phyloP scores from a whole-genome alignment of 2,113 vertebrate genomes.

The Spheniscus mendiculus region DNA sequence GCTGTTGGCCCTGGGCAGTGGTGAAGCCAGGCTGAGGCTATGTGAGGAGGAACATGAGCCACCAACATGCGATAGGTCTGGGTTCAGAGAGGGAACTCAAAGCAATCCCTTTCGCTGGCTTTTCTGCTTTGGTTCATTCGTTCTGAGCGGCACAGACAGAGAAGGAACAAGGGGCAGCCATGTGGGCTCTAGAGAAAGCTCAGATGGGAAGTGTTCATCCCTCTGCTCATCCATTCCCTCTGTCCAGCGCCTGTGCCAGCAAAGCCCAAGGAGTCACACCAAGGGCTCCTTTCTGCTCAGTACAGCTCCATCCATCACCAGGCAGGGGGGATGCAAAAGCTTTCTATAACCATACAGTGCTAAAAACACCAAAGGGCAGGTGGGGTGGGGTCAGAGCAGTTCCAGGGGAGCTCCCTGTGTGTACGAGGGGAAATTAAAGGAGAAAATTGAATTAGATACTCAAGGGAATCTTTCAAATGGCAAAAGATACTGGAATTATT shows the following conservation, averaged over 20 bases:
- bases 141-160: background rate
- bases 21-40: background rate
- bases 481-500: background rate
- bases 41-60: background rate
- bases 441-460: background rate
- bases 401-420: background rate
- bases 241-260: background rate
- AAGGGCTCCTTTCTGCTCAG: background rate
- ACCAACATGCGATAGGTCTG: fast-evolving
- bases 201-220: background rate
- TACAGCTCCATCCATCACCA: background rate
- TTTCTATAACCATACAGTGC: background rate
- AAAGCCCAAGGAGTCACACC: background rate
- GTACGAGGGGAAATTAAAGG: background rate
- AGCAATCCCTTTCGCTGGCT: background rate
- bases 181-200: background rate
- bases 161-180: background rate
- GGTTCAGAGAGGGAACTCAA: background rate
- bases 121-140: background rate
- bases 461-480: background rate
- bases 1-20: fast-evolving
- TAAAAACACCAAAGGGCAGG: background rate
- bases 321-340: background rate
- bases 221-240: background rate
- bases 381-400: background rate